Evolutionary conservation across 2,113 vertebrate genomes (phyloP).

Genomic region (Spilogale gracilis): DNA sequence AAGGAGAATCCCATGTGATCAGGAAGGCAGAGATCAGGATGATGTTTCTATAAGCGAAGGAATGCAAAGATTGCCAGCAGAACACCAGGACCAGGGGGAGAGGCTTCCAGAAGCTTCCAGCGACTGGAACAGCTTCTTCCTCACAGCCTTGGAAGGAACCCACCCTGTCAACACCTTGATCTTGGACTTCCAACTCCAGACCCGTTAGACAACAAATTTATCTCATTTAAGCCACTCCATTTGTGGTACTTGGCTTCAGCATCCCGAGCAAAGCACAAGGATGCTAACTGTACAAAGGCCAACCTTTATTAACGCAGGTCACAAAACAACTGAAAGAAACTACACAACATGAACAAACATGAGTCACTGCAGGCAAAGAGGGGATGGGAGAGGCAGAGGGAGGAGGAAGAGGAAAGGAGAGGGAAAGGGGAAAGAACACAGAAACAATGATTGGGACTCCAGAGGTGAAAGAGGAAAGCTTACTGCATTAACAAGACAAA

Average conservation of each 20-base stretch:
- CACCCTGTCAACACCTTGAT: too few relatives aligned
- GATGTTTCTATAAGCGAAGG: background rate
- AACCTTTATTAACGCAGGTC: background rate
- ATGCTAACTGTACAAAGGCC: background rate
- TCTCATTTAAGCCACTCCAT: background rate
- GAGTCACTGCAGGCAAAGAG: background rate
- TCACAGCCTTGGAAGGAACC: background rate
- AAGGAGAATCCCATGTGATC: background rate
- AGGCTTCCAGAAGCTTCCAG: background rate
- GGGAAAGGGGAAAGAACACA: background rate
- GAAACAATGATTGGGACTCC: background rate
- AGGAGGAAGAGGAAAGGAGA: too few relatives aligned
- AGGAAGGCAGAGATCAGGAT: background rate
- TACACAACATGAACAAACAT: background rate
- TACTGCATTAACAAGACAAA: background rate
- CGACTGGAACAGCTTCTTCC: background rate
- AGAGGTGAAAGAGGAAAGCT: background rate
- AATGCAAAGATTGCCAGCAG: background rate
- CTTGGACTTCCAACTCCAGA: background rate
- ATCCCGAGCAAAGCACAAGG: background rate
- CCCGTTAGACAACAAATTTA: background rate
- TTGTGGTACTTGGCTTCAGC: background rate
- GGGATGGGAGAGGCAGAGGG: background rate
- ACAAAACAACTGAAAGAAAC: background rate
- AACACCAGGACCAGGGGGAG: background rate